phyloP scores from a whole-genome alignment of 1,140 invertebrate species.

The Leptinotarsa lineolata region DNA sequence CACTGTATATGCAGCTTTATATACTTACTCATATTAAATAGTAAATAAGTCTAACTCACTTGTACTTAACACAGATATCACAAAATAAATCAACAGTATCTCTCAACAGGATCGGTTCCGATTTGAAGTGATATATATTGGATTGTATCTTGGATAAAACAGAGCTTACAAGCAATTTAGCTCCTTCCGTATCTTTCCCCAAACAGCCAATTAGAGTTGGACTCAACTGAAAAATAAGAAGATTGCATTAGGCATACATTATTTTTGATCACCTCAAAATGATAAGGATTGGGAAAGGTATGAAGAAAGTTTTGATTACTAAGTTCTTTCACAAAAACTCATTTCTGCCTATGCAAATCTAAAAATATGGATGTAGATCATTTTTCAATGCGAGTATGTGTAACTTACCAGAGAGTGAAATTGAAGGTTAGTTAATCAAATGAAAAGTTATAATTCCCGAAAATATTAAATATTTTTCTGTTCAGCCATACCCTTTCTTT shows the following conservation, averaged over 20 bases:
- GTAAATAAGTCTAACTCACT: conserved; percentile 42
- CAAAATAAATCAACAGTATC: conserved; percentile 54
- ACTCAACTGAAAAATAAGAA: conserved; percentile 47
- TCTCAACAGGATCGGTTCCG: conserved; percentile 51
- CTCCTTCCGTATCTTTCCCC: conserved; percentile 53
- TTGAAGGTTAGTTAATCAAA: too few species aligned
- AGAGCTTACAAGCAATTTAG: conserved; percentile 49
- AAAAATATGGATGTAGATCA: too few species aligned
- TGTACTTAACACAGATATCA: conserved; percentile 49
- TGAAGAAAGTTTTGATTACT: neutral
- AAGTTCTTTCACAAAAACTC: too few species aligned
- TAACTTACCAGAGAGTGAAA: too few species aligned
- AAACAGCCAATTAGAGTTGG: conserved; percentile 49
- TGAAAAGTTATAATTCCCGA: too few species aligned
- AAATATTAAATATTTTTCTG: too few species aligned
- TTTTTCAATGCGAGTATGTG: too few species aligned
- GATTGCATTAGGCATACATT: neutral
- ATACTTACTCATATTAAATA: neutral
- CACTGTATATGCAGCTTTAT: too few species aligned
- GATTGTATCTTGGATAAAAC: conserved; percentile 52
- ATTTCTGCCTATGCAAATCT: too few species aligned
- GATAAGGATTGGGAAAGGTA: neutral
- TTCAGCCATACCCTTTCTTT: too few species aligned
- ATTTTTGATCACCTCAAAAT: neutral
- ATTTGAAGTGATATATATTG: conserved; percentile 52